Conservation (phyloP, 1,140 invertebrate species). For the Drosophila santomea region DNA sequence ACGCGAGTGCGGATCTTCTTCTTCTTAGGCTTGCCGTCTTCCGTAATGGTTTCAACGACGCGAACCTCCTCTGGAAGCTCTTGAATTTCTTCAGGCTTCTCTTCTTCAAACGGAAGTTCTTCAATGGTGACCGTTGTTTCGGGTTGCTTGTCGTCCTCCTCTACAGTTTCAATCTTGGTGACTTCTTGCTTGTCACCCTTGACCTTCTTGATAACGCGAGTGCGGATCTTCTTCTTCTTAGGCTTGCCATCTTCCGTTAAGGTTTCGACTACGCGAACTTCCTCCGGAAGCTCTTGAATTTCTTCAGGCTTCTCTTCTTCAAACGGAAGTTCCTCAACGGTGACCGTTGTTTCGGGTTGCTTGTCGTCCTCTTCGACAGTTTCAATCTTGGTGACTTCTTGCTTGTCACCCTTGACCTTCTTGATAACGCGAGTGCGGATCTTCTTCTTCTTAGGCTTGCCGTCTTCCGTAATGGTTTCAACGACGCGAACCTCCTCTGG, state of each 20-base stretch:
- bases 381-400: constrained; percentile 6
- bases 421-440: constrained; percentile 32
- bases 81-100: neutral
- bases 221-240: constrained; percentile 2
- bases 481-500: constrained; percentile 4
- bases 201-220: constrained; percentile 2
- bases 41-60: neutral
- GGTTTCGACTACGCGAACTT: neutral
- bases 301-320: neutral
- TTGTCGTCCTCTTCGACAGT: constrained; percentile 5
- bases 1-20: constrained; percentile 6
- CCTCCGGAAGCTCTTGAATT: neutral
- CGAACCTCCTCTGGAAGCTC: constrained; percentile 1
- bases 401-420: constrained; percentile 8
- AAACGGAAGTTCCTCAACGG: neutral
- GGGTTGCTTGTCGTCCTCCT: neutral
- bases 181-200: constrained; percentile 5
- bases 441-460: constrained; percentile 34
- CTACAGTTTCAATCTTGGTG: neutral
- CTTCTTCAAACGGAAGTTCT: neutral
- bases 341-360: neutral
- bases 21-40: constrained; percentile 12
- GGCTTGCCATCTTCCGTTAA: neutral
- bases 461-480: constrained; percentile 25
- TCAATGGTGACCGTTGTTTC: neutral